These are phyloP conservation scores for Ammodytes marinus DNA, from an alignment of 2,113 vertebrate genomes.

Conservation along the genomic window DNA sequence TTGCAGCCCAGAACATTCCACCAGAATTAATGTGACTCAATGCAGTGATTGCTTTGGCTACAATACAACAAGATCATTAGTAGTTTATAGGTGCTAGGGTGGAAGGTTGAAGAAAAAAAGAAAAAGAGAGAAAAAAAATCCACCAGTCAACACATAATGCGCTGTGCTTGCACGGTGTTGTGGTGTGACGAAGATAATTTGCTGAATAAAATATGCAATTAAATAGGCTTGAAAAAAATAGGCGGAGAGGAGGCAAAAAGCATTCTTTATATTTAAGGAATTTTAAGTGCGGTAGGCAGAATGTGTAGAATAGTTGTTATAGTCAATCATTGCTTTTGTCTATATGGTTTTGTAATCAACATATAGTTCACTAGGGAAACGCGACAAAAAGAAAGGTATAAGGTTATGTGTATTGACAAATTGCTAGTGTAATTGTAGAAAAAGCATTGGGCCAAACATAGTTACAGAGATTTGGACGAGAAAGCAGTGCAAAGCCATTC, in stretches of 20 bases:
- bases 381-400: not conserved
- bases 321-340: not conserved
- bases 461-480: slow-evolving; percentile 47
- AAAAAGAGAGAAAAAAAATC: slow-evolving; percentile 16
- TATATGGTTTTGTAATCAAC: not conserved
- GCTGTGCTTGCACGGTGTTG: slow-evolving; percentile 42
- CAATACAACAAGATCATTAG: slow-evolving; percentile 61
- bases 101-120: slow-evolving; percentile 21
- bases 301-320: not conserved
- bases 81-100: slow-evolving; percentile 41
- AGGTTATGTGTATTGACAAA: slow-evolving; percentile 42
- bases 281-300: not conserved
- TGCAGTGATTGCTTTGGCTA: slow-evolving; percentile 60
- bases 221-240: slow-evolving; percentile 28
- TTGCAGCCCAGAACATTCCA: not conserved
- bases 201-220: slow-evolving; percentile 59
- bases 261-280: not conserved
- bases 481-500: slow-evolving; percentile 44
- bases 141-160: slow-evolving; percentile 39
- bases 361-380: not conserved
- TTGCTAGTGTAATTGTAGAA: slow-evolving; percentile 32
- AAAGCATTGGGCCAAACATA: slow-evolving; percentile 44
- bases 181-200: slow-evolving; percentile 2
- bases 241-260: not conserved
- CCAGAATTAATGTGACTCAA: slow-evolving; percentile 25